phyloP scores from a whole-genome alignment of 2,113 vertebrate genomes.

The Tapirus terrestris region DNA sequence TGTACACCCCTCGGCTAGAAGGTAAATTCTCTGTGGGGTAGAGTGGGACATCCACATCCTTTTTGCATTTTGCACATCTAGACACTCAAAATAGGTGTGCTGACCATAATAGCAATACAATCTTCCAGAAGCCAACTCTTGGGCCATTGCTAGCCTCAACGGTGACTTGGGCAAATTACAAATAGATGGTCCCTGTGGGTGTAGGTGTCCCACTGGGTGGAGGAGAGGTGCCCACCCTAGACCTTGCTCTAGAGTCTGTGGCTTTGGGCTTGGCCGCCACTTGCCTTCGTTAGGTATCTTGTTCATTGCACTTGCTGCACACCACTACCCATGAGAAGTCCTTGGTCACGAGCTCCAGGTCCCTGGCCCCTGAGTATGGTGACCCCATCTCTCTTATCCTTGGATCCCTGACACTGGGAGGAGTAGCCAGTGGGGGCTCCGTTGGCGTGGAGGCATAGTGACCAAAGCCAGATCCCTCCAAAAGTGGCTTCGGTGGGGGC shows the following conservation, averaged over 20 bases:
- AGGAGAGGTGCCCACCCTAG: background rate
- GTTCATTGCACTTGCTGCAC: background rate
- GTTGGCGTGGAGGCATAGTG: background rate
- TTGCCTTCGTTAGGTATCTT: background rate
- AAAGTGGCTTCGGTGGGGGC: accelerated
- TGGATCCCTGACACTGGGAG: background rate
- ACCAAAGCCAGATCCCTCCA: background rate
- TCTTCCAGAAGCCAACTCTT: background rate
- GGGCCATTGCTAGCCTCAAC: background rate
- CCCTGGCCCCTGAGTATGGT: background rate
- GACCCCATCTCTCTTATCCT: background rate
- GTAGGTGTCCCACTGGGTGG: background rate
- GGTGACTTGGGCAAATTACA: background rate
- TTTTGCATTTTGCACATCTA: background rate
- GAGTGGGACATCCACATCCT: background rate
- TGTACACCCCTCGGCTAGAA: background rate
- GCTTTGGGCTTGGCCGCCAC: background rate
- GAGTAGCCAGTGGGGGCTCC: too few species aligned
- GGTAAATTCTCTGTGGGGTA: background rate
- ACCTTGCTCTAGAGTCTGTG: background rate
- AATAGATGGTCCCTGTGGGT: background rate
- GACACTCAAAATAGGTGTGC: background rate
- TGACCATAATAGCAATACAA: background rate
- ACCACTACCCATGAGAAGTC: background rate
- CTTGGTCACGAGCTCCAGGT: background rate